Evolutionary conservation across 92 coral and sea anemone genomes (phyloP).

Genomic region (Epizoanthus illoricatus): DNA sequence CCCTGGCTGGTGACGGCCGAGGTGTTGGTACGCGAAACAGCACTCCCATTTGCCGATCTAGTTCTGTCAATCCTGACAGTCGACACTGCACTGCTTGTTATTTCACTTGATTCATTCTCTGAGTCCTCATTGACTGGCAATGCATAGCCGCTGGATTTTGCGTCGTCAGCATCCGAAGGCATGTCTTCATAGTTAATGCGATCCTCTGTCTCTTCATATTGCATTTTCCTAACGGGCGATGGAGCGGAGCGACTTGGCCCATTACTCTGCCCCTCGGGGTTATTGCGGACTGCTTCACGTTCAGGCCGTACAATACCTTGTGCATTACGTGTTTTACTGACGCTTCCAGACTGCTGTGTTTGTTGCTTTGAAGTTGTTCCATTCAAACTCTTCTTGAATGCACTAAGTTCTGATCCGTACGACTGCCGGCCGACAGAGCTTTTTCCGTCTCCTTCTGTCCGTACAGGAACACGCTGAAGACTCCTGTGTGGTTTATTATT

Average conservation of each 20-base stretch:
- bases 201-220: background rate
- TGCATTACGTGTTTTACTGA: background rate
- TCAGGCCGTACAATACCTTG: constrained; percentile 18
- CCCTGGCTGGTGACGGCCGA: constrained; percentile 7
- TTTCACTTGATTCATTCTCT: background rate
- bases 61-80: background rate
- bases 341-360: background rate
- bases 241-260: constrained; percentile 13
- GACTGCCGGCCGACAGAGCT: constrained; percentile 16
- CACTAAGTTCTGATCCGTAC: background rate
- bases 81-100: background rate
- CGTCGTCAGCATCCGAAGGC: background rate
- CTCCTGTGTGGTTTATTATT: background rate
- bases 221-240: background rate
- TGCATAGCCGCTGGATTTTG: background rate
- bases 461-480: constrained; percentile 1
- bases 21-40: background rate
- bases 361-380: background rate
- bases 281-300: constrained; percentile 14
- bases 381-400: background rate
- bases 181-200: background rate
- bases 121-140: background rate
- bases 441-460: constrained; percentile 35
- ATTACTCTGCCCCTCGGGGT: constrained; percentile 26
- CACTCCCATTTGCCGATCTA: background rate